A percentile compares a stretch with the other conserved stretches of the same genome.
Conservation (phyloP, 2,797 vertebrate species). For the Antennarius maculatus region DNA sequence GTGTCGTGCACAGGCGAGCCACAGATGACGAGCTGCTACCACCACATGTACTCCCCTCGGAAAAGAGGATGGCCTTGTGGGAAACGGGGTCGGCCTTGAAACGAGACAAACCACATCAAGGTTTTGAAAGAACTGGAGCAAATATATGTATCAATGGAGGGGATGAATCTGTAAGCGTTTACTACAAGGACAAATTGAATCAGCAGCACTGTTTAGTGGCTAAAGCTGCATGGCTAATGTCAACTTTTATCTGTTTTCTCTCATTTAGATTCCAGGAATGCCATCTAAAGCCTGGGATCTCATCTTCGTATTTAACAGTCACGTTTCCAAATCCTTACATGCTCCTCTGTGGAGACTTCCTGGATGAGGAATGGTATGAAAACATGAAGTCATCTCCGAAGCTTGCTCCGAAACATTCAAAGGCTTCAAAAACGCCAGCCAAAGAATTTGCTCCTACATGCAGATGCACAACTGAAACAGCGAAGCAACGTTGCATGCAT, state of each 20-base stretch:
- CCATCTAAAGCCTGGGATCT: not conserved
- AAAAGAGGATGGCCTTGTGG: conserved; percentile 2
- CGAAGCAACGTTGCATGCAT: not conserved
- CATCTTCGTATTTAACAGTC: not conserved
- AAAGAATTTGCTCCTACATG: conserved; percentile 5
- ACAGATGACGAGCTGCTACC: conserved; percentile 8
- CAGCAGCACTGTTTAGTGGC: too few species aligned
- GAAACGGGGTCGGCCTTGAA: conserved; percentile 2
- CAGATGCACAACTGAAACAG: conserved; percentile 1
- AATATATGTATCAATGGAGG: not conserved
- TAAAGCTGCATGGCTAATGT: too few species aligned
- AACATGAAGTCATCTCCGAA: conserved; percentile 27
- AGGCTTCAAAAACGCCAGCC: conserved; percentile 11
- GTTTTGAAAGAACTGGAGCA: not conserved
- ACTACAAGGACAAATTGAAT: not conserved
- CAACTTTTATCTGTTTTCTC: too few species aligned
- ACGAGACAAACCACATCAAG: conserved; percentile 20
- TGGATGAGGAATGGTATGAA: conserved; percentile 13
- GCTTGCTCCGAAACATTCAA: conserved; percentile 8
- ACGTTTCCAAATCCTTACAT: not conserved
- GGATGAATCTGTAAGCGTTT: not conserved
- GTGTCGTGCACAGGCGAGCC: not conserved
- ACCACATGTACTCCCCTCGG: conserved; percentile 7
- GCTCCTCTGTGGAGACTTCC: not conserved
- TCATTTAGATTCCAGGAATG: not conserved